phyloP scores from a whole-genome alignment of 2,113 vertebrate genomes.

The Plectropomus leopardus region DNA sequence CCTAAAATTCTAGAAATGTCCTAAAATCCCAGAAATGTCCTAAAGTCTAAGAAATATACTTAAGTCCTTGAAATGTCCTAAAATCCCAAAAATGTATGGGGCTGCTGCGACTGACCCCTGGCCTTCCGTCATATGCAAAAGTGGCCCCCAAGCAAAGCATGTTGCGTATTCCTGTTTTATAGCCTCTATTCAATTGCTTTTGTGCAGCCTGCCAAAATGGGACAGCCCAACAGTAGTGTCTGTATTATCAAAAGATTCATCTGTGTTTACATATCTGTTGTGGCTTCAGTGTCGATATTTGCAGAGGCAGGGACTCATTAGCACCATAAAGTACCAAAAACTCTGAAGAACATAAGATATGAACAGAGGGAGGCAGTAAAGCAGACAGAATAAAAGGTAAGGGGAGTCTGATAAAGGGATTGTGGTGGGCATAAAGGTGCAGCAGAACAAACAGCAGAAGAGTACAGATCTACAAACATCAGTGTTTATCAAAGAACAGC shows the following conservation, averaged over 20 bases:
- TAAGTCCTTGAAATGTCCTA: no score
- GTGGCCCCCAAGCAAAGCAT: no score
- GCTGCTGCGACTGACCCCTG: no score
- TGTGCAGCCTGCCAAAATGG: background rate
- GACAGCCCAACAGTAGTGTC: background rate
- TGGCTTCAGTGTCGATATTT: conserved; percentile 33
- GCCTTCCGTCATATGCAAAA: no score
- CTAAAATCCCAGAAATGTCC: no score
- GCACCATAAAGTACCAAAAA: conserved; percentile 64
- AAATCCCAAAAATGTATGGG: no score
- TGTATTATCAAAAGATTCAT: conserved; percentile 56
- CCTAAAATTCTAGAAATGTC: no score
- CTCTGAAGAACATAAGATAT: conserved; percentile 10
- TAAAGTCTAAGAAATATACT: no score
- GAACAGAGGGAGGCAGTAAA: conserved; percentile 36
- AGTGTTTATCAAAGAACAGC: conserved; percentile 57
- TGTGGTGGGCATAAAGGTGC: conserved; percentile 23
- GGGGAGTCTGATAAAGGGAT: conserved; percentile 30
- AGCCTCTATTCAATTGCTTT: conserved; percentile 8
- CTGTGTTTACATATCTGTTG: conserved; percentile 31
- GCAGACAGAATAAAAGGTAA: conserved; percentile 46
- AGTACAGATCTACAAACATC: conserved; percentile 56
- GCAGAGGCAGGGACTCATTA: conserved; percentile 55
- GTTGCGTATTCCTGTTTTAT: no score
- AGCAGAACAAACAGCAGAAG: conserved; percentile 56